Base-by-base conservation (phyloP, 2,888 invertebrate genomes). In the Timandra comae region DNA sequence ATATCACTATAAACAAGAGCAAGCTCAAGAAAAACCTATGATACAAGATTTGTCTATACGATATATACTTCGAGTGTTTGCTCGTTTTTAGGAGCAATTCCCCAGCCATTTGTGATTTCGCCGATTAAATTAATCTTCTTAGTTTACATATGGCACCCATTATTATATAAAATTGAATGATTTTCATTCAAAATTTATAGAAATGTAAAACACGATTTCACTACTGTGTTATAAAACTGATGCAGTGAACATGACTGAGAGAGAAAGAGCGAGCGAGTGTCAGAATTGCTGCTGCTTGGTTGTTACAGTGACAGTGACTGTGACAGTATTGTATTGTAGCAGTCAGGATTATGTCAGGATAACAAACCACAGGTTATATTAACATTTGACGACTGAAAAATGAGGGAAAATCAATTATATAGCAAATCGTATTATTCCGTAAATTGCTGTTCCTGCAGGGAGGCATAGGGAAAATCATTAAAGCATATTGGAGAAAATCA, bases 21-120 rank as follows among this genome's bases (percentile, higher is more conserved):
- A 89, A 64, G 45, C 84, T 82, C 51, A 89, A 85, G 63, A 90
- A 90, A 74, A 90, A 90, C 68, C 88, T 87, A 76, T 81, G 79
- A 71, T 84, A 85, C 63, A 81, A 64, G 56, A 85, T 76, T 64
- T 81, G 82, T 53, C 77, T 79, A 65, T 81, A 81, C 55, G 84
- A 75, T 72, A 61, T 74, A 77, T 77, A 77, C 61, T 84, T 85
- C 46, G 73, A 69, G 61, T 77, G 71, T 68, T 79, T 84, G 64
- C 70, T 72, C 58, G 76, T 68, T 78, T 79, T 84, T 52, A 78
- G 56, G 49, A 78, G 70, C 67, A 68, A 67, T 56, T 81, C 82
- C 67, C 79, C 69, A 73, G 84, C 84, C 84, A 85, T 85, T 84
- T 80, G 84, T 81, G 62, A 68, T 64, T 67, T 58, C 63, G 53